Percentiles rank a stretch among this genome's conserved stretches.
Conservation (phyloP, 2,113 vertebrate species). For the Aphyosemion australe region DNA sequence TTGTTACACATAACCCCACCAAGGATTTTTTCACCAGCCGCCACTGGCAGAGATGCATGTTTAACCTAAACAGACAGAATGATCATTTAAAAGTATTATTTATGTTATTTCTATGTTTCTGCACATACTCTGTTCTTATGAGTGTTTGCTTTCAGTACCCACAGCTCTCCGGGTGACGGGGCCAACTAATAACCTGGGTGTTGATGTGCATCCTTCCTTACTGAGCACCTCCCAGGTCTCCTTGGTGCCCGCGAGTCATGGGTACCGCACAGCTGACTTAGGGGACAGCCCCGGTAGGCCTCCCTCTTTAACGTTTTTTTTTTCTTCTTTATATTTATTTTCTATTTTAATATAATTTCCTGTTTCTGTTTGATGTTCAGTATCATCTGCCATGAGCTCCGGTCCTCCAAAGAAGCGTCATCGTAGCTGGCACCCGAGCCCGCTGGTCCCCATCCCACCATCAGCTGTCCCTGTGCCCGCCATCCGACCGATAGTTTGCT, state of each 20-base stretch:
- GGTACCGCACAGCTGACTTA: conserved; percentile 82
- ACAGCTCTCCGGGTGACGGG: conserved; percentile 81
- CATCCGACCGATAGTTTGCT: conserved; percentile 83
- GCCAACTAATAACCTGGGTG: conserved; percentile 80
- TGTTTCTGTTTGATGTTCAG: conserved; percentile 36
- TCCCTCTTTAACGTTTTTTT: neutral
- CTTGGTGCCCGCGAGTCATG: conserved; percentile 79
- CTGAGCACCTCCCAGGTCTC: conserved; percentile 82
- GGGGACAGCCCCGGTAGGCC: conserved; percentile 80
- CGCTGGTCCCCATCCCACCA: conserved; percentile 81
- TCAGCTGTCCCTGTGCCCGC: conserved; percentile 85
- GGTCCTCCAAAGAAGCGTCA: conserved; percentile 98
- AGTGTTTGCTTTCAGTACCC: conserved; percentile 74
- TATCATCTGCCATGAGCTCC: conserved; percentile 84
- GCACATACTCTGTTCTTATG: neutral
- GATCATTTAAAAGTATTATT: too few relatives aligned
- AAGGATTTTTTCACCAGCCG: too few relatives aligned
- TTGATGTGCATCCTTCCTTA: conserved; percentile 78
- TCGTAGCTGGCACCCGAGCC: conserved; percentile 91
- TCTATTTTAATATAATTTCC: neutral
- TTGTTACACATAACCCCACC: too few relatives aligned
- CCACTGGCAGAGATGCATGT: too few relatives aligned
- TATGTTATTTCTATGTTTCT: too few relatives aligned
- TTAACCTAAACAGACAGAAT: too few relatives aligned
- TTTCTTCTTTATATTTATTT: neutral